Percentiles rank a stretch among this genome's conserved stretches.
phyloP scores from a whole-genome alignment of 2,797 vertebrate genomes.

The Mareca strepera region DNA sequence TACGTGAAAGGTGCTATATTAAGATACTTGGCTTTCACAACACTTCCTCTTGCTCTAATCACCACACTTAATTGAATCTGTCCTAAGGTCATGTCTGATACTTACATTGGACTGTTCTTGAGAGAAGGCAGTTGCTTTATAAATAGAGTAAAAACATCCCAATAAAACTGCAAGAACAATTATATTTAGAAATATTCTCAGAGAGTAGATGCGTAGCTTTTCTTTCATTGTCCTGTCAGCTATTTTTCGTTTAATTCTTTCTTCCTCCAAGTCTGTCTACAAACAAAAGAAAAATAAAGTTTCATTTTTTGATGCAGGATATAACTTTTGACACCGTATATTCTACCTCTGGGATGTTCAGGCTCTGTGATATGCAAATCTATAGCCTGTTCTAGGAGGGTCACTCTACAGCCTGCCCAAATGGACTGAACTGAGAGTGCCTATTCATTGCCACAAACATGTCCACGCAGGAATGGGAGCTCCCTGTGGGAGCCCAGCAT shows the following conservation, averaged over 20 bases:
- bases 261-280: constrained; percentile 93
- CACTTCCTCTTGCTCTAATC: constrained; percentile 32
- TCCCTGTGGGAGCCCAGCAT: no score
- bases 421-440: background rate
- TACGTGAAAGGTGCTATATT: constrained; percentile 5
- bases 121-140: constrained; percentile 87
- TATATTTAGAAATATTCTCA: constrained; percentile 89
- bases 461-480: background rate
- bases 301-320: background rate
- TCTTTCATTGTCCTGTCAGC: constrained; percentile 85
- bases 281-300: constrained; percentile 35
- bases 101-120: constrained; percentile 81
- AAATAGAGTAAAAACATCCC: constrained; percentile 92
- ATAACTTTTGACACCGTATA: background rate
- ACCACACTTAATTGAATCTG: background rate
- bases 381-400: background rate
- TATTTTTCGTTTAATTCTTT: constrained; percentile 89
- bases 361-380: background rate
- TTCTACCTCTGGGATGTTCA: background rate
- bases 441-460: background rate
- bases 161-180: constrained; percentile 85
- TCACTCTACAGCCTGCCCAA: background rate
- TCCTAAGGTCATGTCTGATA: background rate
- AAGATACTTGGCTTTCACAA: constrained; percentile 25
- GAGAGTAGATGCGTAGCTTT: constrained; percentile 84